Percentiles rank a stretch among this genome's conserved stretches.
These are phyloP conservation scores for Perizoma flavofasciatum DNA, from an alignment of 2,888 invertebrate species.

Conservation along the genomic window DNA sequence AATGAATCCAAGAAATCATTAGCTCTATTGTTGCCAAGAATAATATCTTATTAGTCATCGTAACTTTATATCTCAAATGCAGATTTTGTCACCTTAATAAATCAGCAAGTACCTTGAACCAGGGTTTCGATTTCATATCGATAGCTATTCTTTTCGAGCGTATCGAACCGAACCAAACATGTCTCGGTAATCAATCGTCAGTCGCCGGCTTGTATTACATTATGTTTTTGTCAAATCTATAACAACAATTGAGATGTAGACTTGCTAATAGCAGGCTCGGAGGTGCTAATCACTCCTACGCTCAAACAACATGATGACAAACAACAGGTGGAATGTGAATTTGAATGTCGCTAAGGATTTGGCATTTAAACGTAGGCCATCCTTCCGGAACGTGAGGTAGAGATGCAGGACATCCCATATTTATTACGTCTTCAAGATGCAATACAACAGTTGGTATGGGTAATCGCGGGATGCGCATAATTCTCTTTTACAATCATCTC, in stretches of 20 bases:
- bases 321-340: conserved; percentile 38
- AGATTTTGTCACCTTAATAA: conserved; percentile 60
- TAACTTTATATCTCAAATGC: conserved; percentile 41
- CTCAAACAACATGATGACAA: conserved; percentile 46
- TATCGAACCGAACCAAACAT: conserved; percentile 73
- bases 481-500: conserved; percentile 37
- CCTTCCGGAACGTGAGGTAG: conserved; percentile 33
- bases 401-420: conserved; percentile 44
- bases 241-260: conserved; percentile 58
- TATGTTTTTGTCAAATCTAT: conserved; percentile 54
- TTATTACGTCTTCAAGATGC: conserved; percentile 40
- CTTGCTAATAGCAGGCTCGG: conserved; percentile 42
- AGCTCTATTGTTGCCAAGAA: conserved; percentile 33
- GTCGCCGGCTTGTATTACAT: conserved; percentile 65
- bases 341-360: conserved; percentile 26
- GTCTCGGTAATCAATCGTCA: conserved; percentile 70
- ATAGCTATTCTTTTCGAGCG: conserved; percentile 70
- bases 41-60: conserved; percentile 37
- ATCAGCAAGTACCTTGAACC: conserved; percentile 70
- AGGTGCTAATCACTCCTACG: conserved; percentile 47
- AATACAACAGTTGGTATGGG: conserved; percentile 33
- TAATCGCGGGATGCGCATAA: conserved; percentile 37
- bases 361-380: conserved; percentile 20
- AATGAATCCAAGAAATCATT: conserved; percentile 47
- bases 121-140: conserved; percentile 70